Base-by-base conservation (phyloP, 2,797 vertebrate species). In the Cyclopterus lumpus region DNA sequence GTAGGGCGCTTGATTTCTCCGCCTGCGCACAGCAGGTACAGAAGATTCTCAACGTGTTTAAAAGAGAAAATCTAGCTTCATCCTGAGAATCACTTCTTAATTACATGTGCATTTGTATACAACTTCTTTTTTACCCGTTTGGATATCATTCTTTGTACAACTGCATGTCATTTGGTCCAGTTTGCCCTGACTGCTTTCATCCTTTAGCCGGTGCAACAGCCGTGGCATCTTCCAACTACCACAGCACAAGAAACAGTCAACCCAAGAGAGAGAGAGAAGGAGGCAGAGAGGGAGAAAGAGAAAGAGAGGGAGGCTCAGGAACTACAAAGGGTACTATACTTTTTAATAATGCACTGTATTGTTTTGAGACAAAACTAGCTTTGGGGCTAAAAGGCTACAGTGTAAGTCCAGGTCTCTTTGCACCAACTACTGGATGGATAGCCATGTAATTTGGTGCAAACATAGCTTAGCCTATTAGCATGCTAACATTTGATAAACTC, bases 1-100 rank as follows among this genome's bases (percentile, higher is more conserved):
- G 76, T 0, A 44, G 71, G 77, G 24, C 3, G 2, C 83, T 90
- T 7, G 60, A 83, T 48, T 90, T 88, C 71, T 54, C 54, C 36
- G 8, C 24, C 22, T n/a, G 7, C 8, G 11, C n/a, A 6, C 8
- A 53, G 18, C 67, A 72, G 76, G 85, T 81, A 73, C 4, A 5
- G 14, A 6, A 40, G 7, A 5, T 54, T 54, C 4, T 24, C 1
- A 0, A 30, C 30, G 26, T 24, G 0, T 57, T 53, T 34, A 1
- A 8, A 16, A n/a, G 38, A 51, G n/a, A 5, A 46, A 30, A 62
- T 49, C 32, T 15, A 30, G 38, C 8, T 14, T 54, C 3, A 12
- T 22, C 16, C 10, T 49, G 28, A 53, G 0, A 40, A 51, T 26
- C 4, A 8, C n/a, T 26, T 48, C 9, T 63, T 44, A 10, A 26